Base-by-base conservation (phyloP, 2,888 invertebrate species). In the Thereva nobilitata region DNA sequence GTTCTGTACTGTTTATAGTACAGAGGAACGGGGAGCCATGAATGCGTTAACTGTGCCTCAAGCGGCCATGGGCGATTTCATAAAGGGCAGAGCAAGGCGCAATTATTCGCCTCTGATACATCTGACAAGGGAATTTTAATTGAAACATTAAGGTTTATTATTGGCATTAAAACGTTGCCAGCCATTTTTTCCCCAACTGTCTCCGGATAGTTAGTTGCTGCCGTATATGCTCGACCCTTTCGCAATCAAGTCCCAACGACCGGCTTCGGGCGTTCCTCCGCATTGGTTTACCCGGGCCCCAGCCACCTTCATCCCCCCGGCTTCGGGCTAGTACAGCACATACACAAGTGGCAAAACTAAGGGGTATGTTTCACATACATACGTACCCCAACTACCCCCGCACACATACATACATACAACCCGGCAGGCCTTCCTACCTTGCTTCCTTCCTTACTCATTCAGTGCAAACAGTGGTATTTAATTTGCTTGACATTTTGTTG, bases 71-170 rank as follows among this genome's bases (percentile, higher is more conserved):
- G 56, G 45, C 49, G 49, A 40, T 40, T 55, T 55, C 50, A 45
- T 45, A 55, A 56, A 49, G 65, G 54, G 38, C 65, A n/a, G 49
- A 7, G 23, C 23, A 23, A 45, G 34, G 49, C 7, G 34, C 34
- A 53, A 66, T 66, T 68, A 66, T 65, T 68, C 57, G 52, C 50
- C 64, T 50, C 52, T 66, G 64, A 68, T 69, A 67, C 61, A 69
- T 63, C 68, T 64, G 61, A 61, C 64, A 66, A 47, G 68, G 68
- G 67, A 74, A 73, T 74, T 76, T 75, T 78, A 78, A 76, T 77
- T 77, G 77, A 75, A 76, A 76, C 75, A 76, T 76, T 76, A 75
- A 75, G 76, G 75, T 75, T 76, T 74, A 76, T 75, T 77, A 75
- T 72, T 72, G 37, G 47, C 47, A 54, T 64, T 64, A 64, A 64